phyloP scores from a whole-genome alignment of 2,888 invertebrate genomes.

The Apoderus coryli region DNA sequence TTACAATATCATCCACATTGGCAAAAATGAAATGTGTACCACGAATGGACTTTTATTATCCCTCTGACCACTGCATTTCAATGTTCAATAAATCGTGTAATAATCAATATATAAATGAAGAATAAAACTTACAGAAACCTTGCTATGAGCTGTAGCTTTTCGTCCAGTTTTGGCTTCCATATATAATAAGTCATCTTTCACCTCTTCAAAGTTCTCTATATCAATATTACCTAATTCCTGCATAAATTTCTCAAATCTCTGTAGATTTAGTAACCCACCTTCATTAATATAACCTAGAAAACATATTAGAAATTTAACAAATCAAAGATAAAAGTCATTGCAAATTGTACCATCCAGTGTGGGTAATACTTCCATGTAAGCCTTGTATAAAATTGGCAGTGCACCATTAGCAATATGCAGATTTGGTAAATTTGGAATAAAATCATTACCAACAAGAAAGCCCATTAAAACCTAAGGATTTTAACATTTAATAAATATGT shows the following conservation, averaged over 20 bases:
- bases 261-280: conserved; percentile 66
- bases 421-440: conserved; percentile 90
- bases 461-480: conserved; percentile 84
- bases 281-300: conserved; percentile 83
- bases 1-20: too few species aligned
- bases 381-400: conserved; percentile 70
- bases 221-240: conserved; percentile 59
- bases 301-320: too few species aligned
- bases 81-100: too few species aligned
- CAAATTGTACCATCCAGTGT: conserved; percentile 60
- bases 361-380: conserved; percentile 78
- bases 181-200: conserved; percentile 69
- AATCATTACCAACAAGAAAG: conserved; percentile 95
- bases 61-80: too few species aligned
- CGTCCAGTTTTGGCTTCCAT: conserved; percentile 67
- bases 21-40: too few species aligned
- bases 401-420: conserved; percentile 88
- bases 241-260: conserved; percentile 75
- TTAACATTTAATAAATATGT: too few species aligned
- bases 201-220: conserved; percentile 58
- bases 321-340: too few species aligned
- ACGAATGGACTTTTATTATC: too few species aligned
- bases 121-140: conserved; percentile 19
- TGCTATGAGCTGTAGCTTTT: conserved; percentile 19
- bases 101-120: too few species aligned